phyloP scores from a whole-genome alignment of 2,113 vertebrate species.

The Corythornis cristatus region DNA sequence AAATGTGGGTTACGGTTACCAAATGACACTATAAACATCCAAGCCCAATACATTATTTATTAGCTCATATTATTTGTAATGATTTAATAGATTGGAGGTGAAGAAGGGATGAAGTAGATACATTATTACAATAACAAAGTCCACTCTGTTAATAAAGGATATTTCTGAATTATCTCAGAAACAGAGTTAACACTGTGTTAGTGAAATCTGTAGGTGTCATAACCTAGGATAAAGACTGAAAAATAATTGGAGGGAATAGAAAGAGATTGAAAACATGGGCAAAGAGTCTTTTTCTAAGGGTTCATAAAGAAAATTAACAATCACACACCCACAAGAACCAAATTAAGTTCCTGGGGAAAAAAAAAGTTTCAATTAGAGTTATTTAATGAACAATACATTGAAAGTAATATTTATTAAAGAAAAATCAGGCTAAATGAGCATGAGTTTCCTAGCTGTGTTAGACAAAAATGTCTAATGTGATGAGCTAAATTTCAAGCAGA shows the following conservation, averaged over 20 bases:
- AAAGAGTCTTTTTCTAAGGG: not conserved
- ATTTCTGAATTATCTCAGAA: not conserved
- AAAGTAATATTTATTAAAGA: not conserved
- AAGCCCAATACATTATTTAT: not conserved
- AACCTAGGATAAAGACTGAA: not conserved
- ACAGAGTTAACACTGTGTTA: not conserved
- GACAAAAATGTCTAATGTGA: not conserved
- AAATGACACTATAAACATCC: not conserved
- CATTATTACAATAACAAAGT: not conserved
- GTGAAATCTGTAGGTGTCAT: not conserved
- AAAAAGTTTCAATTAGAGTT: not conserved
- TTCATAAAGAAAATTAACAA: not conserved
- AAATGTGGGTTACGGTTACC: not conserved
- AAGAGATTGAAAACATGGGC: not conserved
- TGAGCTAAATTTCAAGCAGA: not conserved
- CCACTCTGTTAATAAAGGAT: not conserved
- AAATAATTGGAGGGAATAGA: not conserved
- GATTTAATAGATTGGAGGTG: not conserved
- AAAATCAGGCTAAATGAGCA: not conserved
- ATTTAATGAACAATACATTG: not conserved
- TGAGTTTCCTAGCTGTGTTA: not conserved
- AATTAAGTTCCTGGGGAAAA: not conserved
- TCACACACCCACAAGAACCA: not conserved
- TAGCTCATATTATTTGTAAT: not conserved
- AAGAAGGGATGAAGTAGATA: not conserved